phyloP scores from a whole-genome alignment of 2,113 vertebrate species.

The Bostrychus sinensis region DNA sequence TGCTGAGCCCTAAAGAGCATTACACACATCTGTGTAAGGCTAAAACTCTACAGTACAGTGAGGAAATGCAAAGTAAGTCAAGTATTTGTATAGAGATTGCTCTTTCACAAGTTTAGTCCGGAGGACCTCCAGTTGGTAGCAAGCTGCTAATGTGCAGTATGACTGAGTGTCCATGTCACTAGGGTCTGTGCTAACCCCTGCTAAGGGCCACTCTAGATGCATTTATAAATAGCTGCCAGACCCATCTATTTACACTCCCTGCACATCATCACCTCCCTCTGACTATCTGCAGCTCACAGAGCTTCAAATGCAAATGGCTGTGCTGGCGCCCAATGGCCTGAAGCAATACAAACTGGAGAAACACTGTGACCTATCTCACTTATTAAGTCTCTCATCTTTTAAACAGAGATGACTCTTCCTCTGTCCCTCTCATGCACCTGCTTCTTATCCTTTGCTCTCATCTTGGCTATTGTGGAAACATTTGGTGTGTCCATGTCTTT shows the following conservation, averaged over 20 bases:
- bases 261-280: constrained; percentile 73
- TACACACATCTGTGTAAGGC: not conserved
- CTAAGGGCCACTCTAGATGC: constrained; percentile 72
- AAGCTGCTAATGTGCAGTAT: constrained; percentile 56
- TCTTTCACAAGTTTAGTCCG: constrained; percentile 41
- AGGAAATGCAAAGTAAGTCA: not conserved
- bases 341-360: constrained; percentile 43
- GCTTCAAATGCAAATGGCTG: no score
- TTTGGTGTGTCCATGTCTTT: constrained; percentile 2
- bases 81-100: not conserved
- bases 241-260: constrained; percentile 75
- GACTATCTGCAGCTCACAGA: constrained; percentile 53
- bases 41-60: not conserved
- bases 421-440: constrained; percentile 3
- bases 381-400: constrained; percentile 19
- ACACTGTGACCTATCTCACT: constrained; percentile 36
- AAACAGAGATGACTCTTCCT: constrained; percentile 8
- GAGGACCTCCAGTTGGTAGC: constrained; percentile 60
- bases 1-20: not conserved
- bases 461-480: constrained; percentile 13
- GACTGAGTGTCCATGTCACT: constrained; percentile 24
- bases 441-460: constrained; percentile 22
- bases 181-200: constrained; percentile 63
- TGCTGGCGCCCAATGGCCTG: no score
- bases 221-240: constrained; percentile 77